These are phyloP conservation scores for Cataglyphis hispanica DNA, from an alignment of 1,140 invertebrate species.

Conservation along the genomic window DNA sequence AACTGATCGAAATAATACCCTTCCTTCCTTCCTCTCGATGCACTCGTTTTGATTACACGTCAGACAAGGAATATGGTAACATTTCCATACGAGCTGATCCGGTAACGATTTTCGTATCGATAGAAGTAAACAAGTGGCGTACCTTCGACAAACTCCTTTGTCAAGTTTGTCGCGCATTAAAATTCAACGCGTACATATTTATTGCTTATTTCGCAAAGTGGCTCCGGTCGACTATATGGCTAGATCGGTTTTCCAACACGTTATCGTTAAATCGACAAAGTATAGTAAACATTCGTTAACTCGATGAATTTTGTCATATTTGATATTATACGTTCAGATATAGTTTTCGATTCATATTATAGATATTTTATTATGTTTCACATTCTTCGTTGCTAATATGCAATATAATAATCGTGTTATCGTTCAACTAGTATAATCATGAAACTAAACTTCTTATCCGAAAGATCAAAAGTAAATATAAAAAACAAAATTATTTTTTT, in stretches of 20 bases:
- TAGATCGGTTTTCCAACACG: constrained; percentile 44
- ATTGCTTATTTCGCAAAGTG: constrained; percentile 62
- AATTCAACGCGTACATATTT: constrained; percentile 59
- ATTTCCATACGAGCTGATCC: constrained; percentile 34
- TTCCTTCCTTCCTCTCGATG: constrained; percentile 6
- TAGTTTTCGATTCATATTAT: constrained; percentile 21
- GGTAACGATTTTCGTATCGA: constrained; percentile 42
- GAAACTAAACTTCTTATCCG: neutral
- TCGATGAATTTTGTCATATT: constrained; percentile 38
- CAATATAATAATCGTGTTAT: neutral
- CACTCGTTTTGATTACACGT: constrained; percentile 56
- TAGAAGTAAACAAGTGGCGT: constrained; percentile 43
- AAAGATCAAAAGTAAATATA: neutral
- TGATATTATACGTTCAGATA: neutral
- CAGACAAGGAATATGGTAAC: constrained; percentile 19
- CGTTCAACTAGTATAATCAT: constrained; percentile 15
- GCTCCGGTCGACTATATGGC: constrained; percentile 29
- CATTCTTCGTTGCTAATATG: constrained; percentile 22
- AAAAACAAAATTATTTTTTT: neutral
- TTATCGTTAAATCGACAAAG: constrained; percentile 51
- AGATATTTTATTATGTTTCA: constrained; percentile 17
- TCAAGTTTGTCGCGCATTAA: constrained; percentile 57
- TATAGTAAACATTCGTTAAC: constrained; percentile 54
- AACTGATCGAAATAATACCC: constrained; percentile 13
- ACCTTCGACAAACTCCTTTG: constrained; percentile 47